Evolutionary conservation across 1,140 invertebrate species (phyloP).

Genomic region (Scaptomyza hsui): DNA sequence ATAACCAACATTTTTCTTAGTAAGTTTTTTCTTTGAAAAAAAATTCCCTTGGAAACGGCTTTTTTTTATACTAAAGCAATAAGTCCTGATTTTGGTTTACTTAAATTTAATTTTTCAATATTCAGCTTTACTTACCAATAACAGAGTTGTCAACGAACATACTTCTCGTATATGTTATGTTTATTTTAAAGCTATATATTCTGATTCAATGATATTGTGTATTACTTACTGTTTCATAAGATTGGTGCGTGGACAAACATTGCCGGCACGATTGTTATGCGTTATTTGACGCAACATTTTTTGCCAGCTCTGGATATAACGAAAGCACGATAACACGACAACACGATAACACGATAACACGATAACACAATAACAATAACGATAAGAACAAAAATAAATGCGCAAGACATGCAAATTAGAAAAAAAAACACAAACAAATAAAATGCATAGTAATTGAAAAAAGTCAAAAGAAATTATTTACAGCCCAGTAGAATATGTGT

Average conservation of each 20-base stretch:
- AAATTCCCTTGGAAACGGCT: no score
- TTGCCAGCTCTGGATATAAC: conserved; percentile 92
- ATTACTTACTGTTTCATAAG: conserved; percentile 98
- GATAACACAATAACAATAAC: conserved; percentile 17
- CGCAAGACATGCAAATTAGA: conserved; percentile 54
- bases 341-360: neutral
- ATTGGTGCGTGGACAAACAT: conserved; percentile 97
- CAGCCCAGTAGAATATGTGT: neutral
- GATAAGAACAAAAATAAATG: conserved; percentile 24
- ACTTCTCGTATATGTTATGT: no score
- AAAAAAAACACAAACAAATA: conserved; percentile 24
- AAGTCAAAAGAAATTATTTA: conserved; percentile 27
- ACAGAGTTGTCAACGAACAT: neutral
- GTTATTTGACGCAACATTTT: conserved; percentile 94
- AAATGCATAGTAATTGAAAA: conserved; percentile 4
- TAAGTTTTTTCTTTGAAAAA: no score
- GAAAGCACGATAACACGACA: neutral
- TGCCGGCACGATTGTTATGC: conserved; percentile 98
- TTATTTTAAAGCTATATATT: neutral
- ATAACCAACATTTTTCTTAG: no score
- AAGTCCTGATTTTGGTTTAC: no score
- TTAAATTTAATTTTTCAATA: no score
- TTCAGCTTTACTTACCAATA: conserved; percentile 4
- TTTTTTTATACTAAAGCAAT: no score
- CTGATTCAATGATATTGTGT: no score